Conservation (phyloP, 53 echinoderm and acorn worm species). For the Astropecten irregularis region DNA sequence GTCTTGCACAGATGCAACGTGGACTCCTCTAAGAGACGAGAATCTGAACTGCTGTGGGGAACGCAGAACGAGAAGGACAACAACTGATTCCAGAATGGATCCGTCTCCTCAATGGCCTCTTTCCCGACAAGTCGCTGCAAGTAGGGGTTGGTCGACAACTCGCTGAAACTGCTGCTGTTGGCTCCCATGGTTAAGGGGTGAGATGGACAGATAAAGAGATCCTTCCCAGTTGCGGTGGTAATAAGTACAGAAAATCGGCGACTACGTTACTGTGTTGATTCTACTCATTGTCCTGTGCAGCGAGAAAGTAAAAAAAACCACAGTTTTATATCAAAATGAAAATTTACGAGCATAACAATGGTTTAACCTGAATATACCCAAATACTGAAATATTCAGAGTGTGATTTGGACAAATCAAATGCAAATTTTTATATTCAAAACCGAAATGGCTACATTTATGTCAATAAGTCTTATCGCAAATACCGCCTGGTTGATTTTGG, state of each 20-base stretch:
- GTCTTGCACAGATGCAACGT: conserved; percentile 86
- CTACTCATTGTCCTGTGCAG: neutral
- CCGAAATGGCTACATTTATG: too few species aligned
- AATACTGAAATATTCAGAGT: too few species aligned
- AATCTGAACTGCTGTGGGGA: conserved; percentile 82
- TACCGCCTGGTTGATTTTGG: too few species aligned
- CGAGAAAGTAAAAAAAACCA: neutral
- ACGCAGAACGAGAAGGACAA: conserved; percentile 92
- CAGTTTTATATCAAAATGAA: neutral
- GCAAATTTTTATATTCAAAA: too few species aligned
- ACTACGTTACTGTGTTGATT: neutral
- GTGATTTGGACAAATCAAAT: too few species aligned
- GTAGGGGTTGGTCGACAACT: conserved; percentile 77
- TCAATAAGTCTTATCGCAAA: too few species aligned
- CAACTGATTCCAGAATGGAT: conserved; percentile 93
- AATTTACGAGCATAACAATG: too few species aligned
- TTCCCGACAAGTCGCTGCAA: conserved; percentile 84
- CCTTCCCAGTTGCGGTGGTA: neutral
- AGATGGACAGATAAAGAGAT: too few species aligned
- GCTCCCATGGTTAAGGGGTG: conserved; percentile 68
- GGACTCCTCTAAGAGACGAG: conserved; percentile 87
- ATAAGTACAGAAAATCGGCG: neutral
- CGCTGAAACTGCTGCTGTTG: conserved; percentile 89
- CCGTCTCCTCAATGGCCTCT: conserved; percentile 72
- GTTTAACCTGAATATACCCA: too few species aligned